These are phyloP conservation scores for Tokudaia muenninki DNA, from an alignment of 2,797 vertebrate species.

Conservation along the genomic window DNA sequence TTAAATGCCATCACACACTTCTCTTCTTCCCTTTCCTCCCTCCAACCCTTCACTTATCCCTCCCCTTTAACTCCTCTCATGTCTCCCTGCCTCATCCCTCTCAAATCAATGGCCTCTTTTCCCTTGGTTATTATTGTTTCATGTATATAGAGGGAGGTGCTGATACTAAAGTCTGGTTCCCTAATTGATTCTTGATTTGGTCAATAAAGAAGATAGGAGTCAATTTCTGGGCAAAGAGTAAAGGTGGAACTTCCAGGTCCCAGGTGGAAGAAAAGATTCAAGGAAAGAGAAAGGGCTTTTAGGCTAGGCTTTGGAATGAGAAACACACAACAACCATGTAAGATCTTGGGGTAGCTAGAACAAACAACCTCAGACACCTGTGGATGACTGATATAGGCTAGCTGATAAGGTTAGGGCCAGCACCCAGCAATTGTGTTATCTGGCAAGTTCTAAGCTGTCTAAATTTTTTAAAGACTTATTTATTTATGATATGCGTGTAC, in stretches of 20 bases:
- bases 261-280: neutral
- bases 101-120: neutral
- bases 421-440: neutral
- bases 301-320: neutral
- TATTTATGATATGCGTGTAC: no score
- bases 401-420: neutral
- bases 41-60: neutral
- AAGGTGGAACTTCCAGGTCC: neutral
- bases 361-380: fast-evolving
- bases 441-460: neutral
- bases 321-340: neutral
- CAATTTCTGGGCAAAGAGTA: neutral
- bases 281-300: neutral
- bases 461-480: neutral
- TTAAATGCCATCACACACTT: neutral
- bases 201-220: neutral
- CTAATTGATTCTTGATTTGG: neutral
- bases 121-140: neutral
- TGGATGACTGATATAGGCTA: neutral
- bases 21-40: no score
- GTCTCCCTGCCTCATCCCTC: neutral
- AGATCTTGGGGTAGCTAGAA: neutral
- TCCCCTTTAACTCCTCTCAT: neutral
- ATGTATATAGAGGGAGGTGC: neutral
- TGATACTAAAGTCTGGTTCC: neutral